These are phyloP conservation scores for Dipus sagitta DNA, from an alignment of 2,797 vertebrate genomes.

Conservation along the genomic window DNA sequence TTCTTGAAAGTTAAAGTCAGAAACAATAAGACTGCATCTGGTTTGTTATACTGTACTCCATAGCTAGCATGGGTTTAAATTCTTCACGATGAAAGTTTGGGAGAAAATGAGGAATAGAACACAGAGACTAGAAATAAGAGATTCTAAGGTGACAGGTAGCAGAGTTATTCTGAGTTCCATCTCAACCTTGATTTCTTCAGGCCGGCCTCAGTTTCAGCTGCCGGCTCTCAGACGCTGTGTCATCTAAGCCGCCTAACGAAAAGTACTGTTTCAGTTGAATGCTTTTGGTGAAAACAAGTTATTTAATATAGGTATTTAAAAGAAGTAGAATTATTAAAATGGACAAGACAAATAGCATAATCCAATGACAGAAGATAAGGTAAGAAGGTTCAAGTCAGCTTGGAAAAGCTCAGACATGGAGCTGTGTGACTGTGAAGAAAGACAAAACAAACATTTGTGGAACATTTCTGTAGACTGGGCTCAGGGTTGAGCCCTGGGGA, in stretches of 20 bases:
- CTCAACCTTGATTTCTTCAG: neutral
- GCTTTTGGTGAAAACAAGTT: neutral
- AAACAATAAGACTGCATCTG: neutral
- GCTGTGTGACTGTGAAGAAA: neutral
- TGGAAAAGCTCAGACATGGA: constrained; percentile 9
- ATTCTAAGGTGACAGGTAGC: neutral
- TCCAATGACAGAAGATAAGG: constrained; percentile 13
- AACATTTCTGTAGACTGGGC: neutral
- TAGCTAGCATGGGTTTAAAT: neutral
- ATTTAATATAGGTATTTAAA: neutral
- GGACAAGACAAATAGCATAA: neutral
- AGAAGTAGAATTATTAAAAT: constrained; percentile 26
- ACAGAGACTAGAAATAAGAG: neutral
- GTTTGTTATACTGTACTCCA: neutral
- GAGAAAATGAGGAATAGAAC: neutral
- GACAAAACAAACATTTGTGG: neutral
- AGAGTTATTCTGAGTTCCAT: neutral
- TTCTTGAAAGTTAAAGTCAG: neutral
- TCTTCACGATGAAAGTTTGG: constrained; percentile 38
- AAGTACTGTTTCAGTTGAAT: constrained; percentile 39
- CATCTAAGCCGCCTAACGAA: neutral
- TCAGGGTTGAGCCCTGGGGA: neutral
- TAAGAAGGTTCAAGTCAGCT: constrained; percentile 8
- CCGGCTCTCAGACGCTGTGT: neutral
- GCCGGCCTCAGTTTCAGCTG: neutral